These are phyloP conservation scores for Nemopilema nomurai DNA, from an alignment of 30 jellyfish, hydroid and myxozoan species.

Conservation along the genomic window DNA sequence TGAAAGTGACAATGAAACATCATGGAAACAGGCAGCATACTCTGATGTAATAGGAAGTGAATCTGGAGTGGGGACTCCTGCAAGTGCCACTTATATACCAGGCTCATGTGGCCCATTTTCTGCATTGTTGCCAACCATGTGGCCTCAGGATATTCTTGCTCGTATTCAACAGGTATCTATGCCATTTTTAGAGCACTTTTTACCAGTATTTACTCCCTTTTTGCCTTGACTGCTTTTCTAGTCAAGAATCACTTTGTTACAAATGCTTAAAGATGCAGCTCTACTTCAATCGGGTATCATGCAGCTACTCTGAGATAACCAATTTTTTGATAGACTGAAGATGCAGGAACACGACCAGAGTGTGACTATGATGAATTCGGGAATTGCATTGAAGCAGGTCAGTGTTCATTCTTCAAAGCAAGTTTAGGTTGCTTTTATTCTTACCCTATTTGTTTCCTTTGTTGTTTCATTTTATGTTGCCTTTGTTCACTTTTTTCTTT, in stretches of 20 bases:
- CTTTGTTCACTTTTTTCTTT: no score
- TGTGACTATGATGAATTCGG: constrained; percentile 99
- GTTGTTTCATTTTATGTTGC: no score
- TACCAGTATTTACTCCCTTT: background rate
- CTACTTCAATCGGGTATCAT: background rate
- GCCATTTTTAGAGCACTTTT: no score
- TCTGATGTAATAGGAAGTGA: constrained; percentile 94
- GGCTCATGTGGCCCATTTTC: constrained; percentile 98
- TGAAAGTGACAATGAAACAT: constrained; percentile 86
- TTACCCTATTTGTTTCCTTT: background rate
- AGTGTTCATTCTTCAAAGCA: no score
- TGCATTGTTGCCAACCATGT: constrained; percentile 92
- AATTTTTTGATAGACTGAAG: constrained; percentile 77
- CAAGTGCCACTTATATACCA: constrained; percentile 81
- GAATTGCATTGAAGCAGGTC: constrained; percentile 81
- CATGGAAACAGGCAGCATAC: constrained; percentile 64
- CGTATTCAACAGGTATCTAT: constrained; percentile 95
- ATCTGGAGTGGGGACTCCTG: constrained; percentile 83
- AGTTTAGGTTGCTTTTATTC: background rate
- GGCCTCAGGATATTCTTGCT: constrained; percentile 98
- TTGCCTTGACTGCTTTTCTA: background rate
- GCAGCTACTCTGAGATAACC: background rate
- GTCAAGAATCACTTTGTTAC: no score
- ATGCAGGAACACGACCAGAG: constrained; percentile 91
- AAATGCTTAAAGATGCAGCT: background rate